Evolutionary conservation across 2,797 vertebrate genomes (phyloP).

Genomic region (Sphenodon punctatus): DNA sequence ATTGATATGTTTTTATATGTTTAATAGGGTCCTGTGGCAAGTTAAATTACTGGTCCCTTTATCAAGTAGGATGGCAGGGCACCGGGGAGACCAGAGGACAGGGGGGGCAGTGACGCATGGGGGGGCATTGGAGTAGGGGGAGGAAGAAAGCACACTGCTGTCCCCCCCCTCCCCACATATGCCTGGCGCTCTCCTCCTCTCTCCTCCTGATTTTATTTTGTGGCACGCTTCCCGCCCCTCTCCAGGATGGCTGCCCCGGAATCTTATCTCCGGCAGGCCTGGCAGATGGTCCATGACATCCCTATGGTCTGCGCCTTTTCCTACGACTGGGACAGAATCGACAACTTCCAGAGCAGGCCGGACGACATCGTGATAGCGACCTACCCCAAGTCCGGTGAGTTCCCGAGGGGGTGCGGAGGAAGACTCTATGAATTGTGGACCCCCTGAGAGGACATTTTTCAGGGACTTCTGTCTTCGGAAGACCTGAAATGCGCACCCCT

Average conservation of each 20-base stretch:
- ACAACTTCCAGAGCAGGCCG: conserved; percentile 63
- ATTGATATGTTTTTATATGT: too few species aligned
- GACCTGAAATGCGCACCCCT: too few species aligned
- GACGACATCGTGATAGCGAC: conserved; percentile 71
- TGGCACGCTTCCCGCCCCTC: not conserved
- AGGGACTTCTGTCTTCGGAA: too few species aligned
- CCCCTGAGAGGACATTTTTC: too few species aligned
- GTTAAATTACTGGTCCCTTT: too few species aligned
- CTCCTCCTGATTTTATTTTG: not conserved
- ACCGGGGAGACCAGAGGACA: too few species aligned
- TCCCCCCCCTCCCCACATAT: not conserved
- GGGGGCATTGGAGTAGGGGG: too few species aligned
- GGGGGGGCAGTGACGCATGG: too few species aligned
- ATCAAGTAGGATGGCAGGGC: too few species aligned
- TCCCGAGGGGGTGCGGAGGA: too few species aligned
- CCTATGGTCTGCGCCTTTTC: conserved; percentile 63
- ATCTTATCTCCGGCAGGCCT: conserved; percentile 41
- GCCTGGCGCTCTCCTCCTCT: conserved; percentile 51
- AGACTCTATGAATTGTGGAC: too few species aligned
- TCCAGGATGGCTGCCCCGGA: conserved; percentile 16
- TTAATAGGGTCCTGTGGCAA: too few species aligned
- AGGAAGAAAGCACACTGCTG: not conserved
- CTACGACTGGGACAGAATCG: conserved; percentile 60
- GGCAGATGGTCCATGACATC: conserved; percentile 21
- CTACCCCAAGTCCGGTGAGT: conserved; percentile 78